Evolutionary conservation across 2,113 vertebrate species (phyloP).

Genomic region (Stigmatopora nigra): DNA sequence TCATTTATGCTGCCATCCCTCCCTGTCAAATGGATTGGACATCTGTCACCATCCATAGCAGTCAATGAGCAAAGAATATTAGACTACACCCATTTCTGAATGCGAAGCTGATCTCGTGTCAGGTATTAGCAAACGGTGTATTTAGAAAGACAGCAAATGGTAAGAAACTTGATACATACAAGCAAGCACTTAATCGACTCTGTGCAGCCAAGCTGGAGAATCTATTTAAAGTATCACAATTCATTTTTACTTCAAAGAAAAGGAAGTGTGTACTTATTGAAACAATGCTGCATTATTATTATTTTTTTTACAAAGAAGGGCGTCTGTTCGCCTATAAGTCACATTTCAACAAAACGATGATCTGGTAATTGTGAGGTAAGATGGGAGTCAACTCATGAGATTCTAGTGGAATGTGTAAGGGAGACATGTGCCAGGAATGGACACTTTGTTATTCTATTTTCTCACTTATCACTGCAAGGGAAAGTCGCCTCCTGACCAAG

Average conservation of each 20-base stretch:
- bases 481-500: slow-evolving; percentile 1
- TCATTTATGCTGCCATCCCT: neutral
- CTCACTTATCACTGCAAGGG: slow-evolving; percentile 4
- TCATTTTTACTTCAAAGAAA: neutral
- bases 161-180: slow-evolving; percentile 47
- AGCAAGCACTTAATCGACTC: slow-evolving; percentile 36
- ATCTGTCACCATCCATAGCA: too few species aligned
- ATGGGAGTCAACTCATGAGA: neutral
- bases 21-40: too few species aligned
- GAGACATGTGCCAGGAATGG: neutral
- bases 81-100: slow-evolving; percentile 10
- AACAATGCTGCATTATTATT: too few species aligned
- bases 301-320: neutral
- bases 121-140: slow-evolving; percentile 54
- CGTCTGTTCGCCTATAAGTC: neutral
- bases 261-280: neutral
- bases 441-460: neutral
- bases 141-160: slow-evolving; percentile 56
- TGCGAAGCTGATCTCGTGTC: slow-evolving; percentile 47
- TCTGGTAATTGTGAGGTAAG: neutral
- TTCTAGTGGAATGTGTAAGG: neutral
- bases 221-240: slow-evolving; percentile 17
- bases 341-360: neutral
- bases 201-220: neutral
- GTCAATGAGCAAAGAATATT: neutral